phyloP scores from a whole-genome alignment of 92 coral and sea anemone species.

The Palythoa caribaeorum region DNA sequence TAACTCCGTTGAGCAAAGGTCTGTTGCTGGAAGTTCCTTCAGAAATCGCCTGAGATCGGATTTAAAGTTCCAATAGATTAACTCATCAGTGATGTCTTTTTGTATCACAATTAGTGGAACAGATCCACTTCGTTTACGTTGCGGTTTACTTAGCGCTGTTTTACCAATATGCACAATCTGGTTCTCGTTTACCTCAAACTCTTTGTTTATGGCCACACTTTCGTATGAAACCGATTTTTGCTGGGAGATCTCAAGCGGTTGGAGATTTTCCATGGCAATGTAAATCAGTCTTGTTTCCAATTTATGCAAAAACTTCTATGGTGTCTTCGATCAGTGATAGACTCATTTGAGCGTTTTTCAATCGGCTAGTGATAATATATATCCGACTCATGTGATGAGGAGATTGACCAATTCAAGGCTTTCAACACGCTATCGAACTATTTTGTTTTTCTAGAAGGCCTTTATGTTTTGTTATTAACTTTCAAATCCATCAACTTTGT shows the following conservation, averaged over 20 bases:
- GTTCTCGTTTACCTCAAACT: conserved; percentile 1
- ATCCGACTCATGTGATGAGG: neutral
- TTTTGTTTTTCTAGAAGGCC: conserved; percentile 24
- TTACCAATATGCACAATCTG: neutral
- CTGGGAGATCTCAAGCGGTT: neutral
- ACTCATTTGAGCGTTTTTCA: neutral
- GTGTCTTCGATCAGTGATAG: neutral
- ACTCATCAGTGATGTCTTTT: conserved; percentile 1
- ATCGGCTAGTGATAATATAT: neutral
- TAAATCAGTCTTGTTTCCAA: no score
- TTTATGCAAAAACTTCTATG: neutral
- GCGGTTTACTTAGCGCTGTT: conserved; percentile 7
- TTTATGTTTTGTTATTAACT: neutral
- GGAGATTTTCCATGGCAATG: conserved; percentile 5
- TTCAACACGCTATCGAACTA: conserved; percentile 29
- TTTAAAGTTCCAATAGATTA: neutral
- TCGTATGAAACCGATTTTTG: neutral
- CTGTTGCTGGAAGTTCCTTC: conserved; percentile 68
- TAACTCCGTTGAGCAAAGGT: conserved; percentile 68
- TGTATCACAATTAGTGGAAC: neutral
- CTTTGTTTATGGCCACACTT: neutral
- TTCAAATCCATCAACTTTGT: conserved; percentile 12
- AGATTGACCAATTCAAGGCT: neutral
- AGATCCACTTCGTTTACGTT: neutral
- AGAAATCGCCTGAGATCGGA: conserved; percentile 14